Conservation (phyloP, 2,797 vertebrate species). For the Lophius americanus region DNA sequence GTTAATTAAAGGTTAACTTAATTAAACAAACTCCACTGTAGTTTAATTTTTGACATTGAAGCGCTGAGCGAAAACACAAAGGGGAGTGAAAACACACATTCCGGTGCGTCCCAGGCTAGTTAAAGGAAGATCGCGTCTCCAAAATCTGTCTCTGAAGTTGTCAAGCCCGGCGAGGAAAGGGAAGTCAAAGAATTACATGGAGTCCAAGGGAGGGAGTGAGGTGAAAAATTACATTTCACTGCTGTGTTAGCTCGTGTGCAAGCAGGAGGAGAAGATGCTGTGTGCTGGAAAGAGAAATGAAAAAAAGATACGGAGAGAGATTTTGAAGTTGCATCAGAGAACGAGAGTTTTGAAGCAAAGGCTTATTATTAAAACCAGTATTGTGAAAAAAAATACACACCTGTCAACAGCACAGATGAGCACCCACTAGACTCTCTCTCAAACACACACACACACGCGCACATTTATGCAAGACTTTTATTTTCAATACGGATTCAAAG, state of each 20-base stretch:
- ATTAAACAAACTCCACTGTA: not conserved
- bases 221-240: conserved; percentile 56
- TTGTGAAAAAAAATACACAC: too few relatives aligned
- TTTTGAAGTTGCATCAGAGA: too few relatives aligned
- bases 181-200: conserved; percentile 53
- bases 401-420: too few relatives aligned
- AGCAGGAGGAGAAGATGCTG: conserved; percentile 27
- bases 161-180: conserved; percentile 55
- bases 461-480: too few relatives aligned
- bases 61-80: conserved; percentile 6
- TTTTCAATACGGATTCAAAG: too few relatives aligned
- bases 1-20: conserved; percentile 32
- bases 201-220: conserved; percentile 44
- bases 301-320: not conserved
- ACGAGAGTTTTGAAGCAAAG: not conserved
- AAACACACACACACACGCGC: too few relatives aligned
- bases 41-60: conserved; percentile 22
- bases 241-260: conserved; percentile 29
- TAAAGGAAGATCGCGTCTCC: conserved; percentile 68
- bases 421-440: too few relatives aligned
- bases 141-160: conserved; percentile 61
- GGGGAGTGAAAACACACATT: conserved; percentile 22
- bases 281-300: conserved; percentile 9
- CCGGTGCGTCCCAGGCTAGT: conserved; percentile 63
- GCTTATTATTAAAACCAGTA: too few relatives aligned